Conservation (phyloP, 2,888 invertebrate genomes). For the Dasypolia templi region DNA sequence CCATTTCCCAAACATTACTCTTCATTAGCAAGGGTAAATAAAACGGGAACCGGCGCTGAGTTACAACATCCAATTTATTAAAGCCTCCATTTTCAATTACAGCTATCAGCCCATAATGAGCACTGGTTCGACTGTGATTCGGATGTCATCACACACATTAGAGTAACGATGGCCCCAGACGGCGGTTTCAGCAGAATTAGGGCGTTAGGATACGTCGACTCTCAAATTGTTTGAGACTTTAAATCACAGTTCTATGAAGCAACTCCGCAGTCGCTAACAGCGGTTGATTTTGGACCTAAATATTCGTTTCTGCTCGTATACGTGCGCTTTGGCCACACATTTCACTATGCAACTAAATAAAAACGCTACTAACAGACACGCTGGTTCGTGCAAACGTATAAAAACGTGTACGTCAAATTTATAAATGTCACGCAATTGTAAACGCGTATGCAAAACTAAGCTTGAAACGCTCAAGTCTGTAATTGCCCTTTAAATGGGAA, state of each 20-base stretch:
- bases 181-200: constrained; percentile 92
- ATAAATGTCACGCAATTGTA: neutral
- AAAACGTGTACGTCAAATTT: neutral
- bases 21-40: constrained; percentile 48
- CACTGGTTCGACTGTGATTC: constrained; percentile 86
- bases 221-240: constrained; percentile 42
- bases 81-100: constrained; percentile 53
- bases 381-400: neutral
- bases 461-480: neutral
- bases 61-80: constrained; percentile 58
- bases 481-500: constrained; percentile 13
- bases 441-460: neutral
- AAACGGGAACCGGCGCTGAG: constrained; percentile 14
- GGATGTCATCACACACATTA: constrained; percentile 87
- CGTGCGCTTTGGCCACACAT: neutral
- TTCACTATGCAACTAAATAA: neutral
- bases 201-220: constrained; percentile 79
- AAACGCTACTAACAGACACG: neutral
- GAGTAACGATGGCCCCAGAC: constrained; percentile 91
- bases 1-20: constrained; percentile 34
- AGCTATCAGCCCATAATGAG: constrained; percentile 89
- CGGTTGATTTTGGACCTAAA: neutral
- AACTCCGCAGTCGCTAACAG: constrained; percentile 18
- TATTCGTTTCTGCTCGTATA: neutral
- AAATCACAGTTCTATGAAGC: constrained; percentile 8